Percentiles rank a stretch among this genome's conserved stretches.
These are phyloP conservation scores for Griposia aprilina DNA, from an alignment of 2,888 invertebrate species.

Conservation along the genomic window DNA sequence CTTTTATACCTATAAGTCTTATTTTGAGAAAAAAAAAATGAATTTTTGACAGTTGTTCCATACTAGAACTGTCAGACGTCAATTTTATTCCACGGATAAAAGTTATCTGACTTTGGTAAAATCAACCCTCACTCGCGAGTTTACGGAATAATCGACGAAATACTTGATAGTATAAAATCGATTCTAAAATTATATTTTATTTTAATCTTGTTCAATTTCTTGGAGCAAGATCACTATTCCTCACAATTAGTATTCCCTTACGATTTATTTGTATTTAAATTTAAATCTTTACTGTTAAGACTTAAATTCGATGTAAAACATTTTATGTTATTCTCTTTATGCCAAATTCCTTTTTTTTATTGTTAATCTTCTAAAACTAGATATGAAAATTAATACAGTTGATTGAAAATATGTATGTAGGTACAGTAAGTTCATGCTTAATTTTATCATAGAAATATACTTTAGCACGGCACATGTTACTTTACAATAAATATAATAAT, in stretches of 20 bases:
- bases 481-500: background rate
- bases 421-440: constrained; percentile 4
- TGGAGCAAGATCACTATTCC: constrained; percentile 46
- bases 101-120: background rate
- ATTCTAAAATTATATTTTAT: constrained; percentile 40
- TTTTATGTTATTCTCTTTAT: constrained; percentile 56
- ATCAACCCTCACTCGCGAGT: constrained; percentile 7
- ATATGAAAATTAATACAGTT: constrained; percentile 14
- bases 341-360: constrained; percentile 44
- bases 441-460: background rate
- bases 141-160: constrained; percentile 46
- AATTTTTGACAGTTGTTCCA: background rate
- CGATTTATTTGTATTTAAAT: constrained; percentile 46
- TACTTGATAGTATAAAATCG: constrained; percentile 48
- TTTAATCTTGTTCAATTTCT: constrained; percentile 34
- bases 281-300: constrained; percentile 32
- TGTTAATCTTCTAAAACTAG: constrained; percentile 30
- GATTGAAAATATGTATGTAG: constrained; percentile 14
- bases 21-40: background rate
- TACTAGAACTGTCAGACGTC: background rate
- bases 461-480: constrained; percentile 4
- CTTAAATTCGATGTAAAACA: constrained; percentile 26
- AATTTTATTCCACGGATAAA: background rate
- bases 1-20: background rate
- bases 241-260: constrained; percentile 39